phyloP scores from a whole-genome alignment of 2,113 vertebrate genomes.

The Zosterops pallidus region DNA sequence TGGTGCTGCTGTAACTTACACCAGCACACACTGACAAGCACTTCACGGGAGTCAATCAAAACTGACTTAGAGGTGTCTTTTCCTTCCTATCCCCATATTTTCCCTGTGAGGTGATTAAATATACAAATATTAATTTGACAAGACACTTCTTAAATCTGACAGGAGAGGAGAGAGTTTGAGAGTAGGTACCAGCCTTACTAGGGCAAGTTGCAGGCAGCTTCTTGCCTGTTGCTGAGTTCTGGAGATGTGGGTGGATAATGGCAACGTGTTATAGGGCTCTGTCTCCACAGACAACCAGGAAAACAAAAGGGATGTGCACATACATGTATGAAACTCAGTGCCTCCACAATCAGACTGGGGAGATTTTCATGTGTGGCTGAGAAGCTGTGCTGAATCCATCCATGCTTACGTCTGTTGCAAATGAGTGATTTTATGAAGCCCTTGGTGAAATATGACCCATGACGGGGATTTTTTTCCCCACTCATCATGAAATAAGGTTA shows the following conservation, averaged over 20 bases:
- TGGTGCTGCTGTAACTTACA: neutral
- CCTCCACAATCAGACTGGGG: neutral
- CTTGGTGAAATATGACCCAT: neutral
- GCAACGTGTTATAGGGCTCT: rapidly evolving
- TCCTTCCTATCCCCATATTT: neutral
- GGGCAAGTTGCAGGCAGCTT: neutral
- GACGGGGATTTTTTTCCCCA: rapidly evolving
- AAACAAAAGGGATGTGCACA: neutral
- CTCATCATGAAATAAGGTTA: neutral
- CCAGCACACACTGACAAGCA: neutral
- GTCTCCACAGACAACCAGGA: neutral
- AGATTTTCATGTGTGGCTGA: neutral
- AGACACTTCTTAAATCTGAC: neutral
- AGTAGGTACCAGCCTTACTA: neutral
- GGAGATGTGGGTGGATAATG: neutral
- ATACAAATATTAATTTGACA: neutral
- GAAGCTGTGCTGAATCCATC: neutral
- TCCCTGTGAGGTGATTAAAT: neutral
- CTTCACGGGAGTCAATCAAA: neutral
- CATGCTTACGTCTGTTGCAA: neutral
- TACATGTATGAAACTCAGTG: neutral
- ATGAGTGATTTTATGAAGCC: neutral
- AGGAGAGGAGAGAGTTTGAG: neutral
- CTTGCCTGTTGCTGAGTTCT: neutral
- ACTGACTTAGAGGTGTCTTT: neutral